phyloP scores from a whole-genome alignment of 2,888 invertebrate genomes.

The Pilophorus perplexus region DNA sequence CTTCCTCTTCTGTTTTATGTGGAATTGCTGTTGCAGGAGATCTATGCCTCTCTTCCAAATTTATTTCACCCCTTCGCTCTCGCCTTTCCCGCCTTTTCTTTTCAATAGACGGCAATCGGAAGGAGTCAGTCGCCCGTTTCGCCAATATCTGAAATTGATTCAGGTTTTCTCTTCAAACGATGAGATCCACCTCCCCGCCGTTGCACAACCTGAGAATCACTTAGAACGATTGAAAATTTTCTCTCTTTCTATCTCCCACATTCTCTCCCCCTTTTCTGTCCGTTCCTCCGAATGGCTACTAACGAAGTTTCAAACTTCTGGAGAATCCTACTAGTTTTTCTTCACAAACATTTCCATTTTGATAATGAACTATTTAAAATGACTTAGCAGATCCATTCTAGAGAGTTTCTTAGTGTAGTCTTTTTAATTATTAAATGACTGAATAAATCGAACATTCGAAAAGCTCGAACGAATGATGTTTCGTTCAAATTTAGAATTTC shows the following conservation, averaged over 20 bases:
- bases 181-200: not conserved
- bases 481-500: no score
- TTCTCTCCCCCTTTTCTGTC: not conserved
- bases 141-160: constrained; percentile 35
- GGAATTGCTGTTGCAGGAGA: constrained; percentile 39
- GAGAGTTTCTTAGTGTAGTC: no score
- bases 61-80: constrained; percentile 36
- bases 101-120: constrained; percentile 37
- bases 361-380: no score
- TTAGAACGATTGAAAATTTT: constrained; percentile 19
- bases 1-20: constrained; percentile 43
- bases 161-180: constrained; percentile 13
- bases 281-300: no score
- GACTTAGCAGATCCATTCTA: no score
- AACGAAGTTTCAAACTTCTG: no score
- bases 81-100: constrained; percentile 28
- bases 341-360: no score
- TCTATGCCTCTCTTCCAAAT: constrained; percentile 42
- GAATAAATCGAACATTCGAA: no score
- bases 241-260: not conserved
- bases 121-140: constrained; percentile 18
- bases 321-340: no score
- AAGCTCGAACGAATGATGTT: no score
- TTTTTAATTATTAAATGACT: no score
- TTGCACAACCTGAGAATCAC: constrained; percentile 27